These are phyloP conservation scores for Euborellia annulipes DNA, from an alignment of 1,140 invertebrate genomes.

Conservation along the genomic window DNA sequence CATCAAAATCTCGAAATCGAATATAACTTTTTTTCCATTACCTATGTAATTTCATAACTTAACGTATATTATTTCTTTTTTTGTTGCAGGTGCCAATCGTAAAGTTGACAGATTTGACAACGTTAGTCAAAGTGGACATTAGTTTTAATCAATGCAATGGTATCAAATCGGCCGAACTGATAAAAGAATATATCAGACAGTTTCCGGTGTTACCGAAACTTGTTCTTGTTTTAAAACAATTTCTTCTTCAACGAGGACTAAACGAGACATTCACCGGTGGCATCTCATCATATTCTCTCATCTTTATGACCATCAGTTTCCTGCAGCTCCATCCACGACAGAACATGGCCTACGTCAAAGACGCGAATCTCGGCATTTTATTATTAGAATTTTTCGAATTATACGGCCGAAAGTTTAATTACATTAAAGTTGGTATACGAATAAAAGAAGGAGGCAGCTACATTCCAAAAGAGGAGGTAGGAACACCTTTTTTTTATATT, in stretches of 20 bases:
- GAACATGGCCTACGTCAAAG: slow-evolving; percentile 38
- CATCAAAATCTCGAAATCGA: too few species aligned
- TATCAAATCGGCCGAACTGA: slow-evolving; percentile 86
- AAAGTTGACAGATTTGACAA: slow-evolving; percentile 88
- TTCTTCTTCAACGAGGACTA: slow-evolving; percentile 87
- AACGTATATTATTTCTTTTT: too few species aligned
- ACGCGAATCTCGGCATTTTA: slow-evolving; percentile 78
- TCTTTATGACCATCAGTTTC: slow-evolving; percentile 96
- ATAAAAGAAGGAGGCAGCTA: slow-evolving; percentile 89
- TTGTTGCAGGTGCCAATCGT: slow-evolving; percentile 71
- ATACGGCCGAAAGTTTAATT: slow-evolving; percentile 93
- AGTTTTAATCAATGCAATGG: slow-evolving; percentile 97
- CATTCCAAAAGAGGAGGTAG: slow-evolving; percentile 83
- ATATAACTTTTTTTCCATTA: too few species aligned
- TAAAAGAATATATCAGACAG: slow-evolving; percentile 62
- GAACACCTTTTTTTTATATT: too few species aligned
- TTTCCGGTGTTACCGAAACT: slow-evolving; percentile 83
- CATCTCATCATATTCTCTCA: slow-evolving; percentile 96
- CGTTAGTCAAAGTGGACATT: slow-evolving; percentile 90
- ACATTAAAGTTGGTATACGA: slow-evolving; percentile 85
- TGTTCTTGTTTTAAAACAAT: slow-evolving; percentile 95
- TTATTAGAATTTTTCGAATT: slow-evolving; percentile 96
- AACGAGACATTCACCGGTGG: slow-evolving; percentile 99
- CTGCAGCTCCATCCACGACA: slow-evolving; percentile 68
- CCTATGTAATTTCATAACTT: too few species aligned